Conservation (phyloP, 2,797 vertebrate genomes). For the Eleutherodactylus coqui region DNA sequence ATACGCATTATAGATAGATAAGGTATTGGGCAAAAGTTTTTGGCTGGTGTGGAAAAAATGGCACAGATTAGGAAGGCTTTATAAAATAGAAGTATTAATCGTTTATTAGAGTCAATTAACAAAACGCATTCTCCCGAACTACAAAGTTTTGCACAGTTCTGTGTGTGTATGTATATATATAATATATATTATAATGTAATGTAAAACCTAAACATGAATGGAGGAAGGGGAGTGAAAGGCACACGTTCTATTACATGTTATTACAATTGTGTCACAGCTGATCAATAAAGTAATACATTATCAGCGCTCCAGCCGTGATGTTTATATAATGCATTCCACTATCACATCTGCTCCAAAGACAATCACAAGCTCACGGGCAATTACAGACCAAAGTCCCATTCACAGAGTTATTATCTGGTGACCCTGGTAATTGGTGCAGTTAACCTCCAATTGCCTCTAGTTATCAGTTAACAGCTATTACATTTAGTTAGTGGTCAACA, state of each 20-base stretch:
- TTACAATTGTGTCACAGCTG: slow-evolving; percentile 19
- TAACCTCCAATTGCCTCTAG: slow-evolving; percentile 5
- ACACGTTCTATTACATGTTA: background rate
- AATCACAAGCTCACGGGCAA: background rate
- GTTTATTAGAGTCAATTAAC: too few relatives aligned
- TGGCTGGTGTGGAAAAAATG: too few relatives aligned
- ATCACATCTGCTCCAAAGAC: slow-evolving; percentile 11
- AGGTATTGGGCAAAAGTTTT: too few relatives aligned
- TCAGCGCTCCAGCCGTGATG: background rate
- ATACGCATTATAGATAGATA: too few relatives aligned
- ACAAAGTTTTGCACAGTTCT: too few relatives aligned
- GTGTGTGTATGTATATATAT: background rate
- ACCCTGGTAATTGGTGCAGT: slow-evolving; percentile 23
- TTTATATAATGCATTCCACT: slow-evolving; percentile 3
- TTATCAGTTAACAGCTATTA: background rate
- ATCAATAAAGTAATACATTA: slow-evolving; percentile 28
- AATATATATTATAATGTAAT: background rate
- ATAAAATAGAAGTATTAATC: too few relatives aligned
- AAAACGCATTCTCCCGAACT: too few relatives aligned
- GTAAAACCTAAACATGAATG: too few relatives aligned
- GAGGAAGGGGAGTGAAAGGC: background rate
- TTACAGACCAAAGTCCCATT: background rate
- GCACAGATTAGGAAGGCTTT: too few relatives aligned
- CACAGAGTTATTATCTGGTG: background rate
- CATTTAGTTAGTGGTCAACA: background rate